Evolutionary conservation across 2,888 invertebrate genomes (phyloP), one percentile per base, ranked within the genome.

Genomic region (Mystacides longicornis): DNA sequence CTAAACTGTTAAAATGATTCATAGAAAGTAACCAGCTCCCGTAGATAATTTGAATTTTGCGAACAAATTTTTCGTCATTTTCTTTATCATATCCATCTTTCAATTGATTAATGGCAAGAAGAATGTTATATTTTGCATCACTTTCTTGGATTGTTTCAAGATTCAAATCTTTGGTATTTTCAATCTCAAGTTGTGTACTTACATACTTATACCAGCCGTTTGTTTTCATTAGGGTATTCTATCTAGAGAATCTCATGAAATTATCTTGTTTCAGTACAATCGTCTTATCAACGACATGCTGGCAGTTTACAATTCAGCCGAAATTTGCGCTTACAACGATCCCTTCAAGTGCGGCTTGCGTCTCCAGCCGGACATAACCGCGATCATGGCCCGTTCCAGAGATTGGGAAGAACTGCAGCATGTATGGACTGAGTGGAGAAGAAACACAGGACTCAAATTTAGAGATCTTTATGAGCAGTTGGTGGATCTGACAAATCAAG

Each of bases 391-490:
- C 0, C 79, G 76, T 56, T 86, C 85, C 64, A 73, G 89, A 49
- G 88, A 95, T 66, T 93, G 93, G 87, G 89, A 93, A 59, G 91
- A 93, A 68, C 72, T 96, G 55, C 85, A 87, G 64, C 86, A 89
- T 66, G 83, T 86, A 0, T 96, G 96, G 96, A 83, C 86, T 0
- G 91, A 92, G 67, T 96, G 93, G 89, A 80, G 93, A 63, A 79
- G 94, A 62, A 86, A 89, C 61, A 90, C 93, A 0, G 91, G 89
- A 0, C 81, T 86, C 54, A 81, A 88, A 64, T 81, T 91, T 68
- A 78, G 87, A 59, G 89, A 91, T 62, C 73, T 87, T 27, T 93
- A 86, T 64, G 87, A 89, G 58, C 89, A 92, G 69, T 72, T 92
- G 56, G 83, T 87, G 1, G 84, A 86, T 52, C 68, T 92, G 48